Evolutionary conservation across 53 echinoderm and acorn worm species (phyloP), one percentile per base, ranked within the genome.

Genomic region (Zoroaster sp.): DNA sequence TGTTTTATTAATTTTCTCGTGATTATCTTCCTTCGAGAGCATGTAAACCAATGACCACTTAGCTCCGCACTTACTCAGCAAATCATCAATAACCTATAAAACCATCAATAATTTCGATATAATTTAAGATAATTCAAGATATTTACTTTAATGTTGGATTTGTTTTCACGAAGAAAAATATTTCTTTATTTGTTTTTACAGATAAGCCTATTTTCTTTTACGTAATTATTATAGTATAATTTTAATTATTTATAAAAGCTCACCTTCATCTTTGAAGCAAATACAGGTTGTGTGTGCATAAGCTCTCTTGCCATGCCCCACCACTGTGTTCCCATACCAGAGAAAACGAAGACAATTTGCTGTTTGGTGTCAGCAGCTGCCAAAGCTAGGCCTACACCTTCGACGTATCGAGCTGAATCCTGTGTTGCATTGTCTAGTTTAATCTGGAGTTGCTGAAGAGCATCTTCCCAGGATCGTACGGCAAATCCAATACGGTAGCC

Each of bases 281-380:
- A 99, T 44, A 93, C 81, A 5, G 93, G 93, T 72, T 95, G 94
- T 37, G 94, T 93, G 53, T 94, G 83, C 92, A 96, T 94, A 17
- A 99, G 92, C 42, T 99, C 94, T 72, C 96, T 91, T 30, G 99
- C 96, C 96, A 99, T 99, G 8, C 96, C 99, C 99, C 99, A 99
- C 99, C 99, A 99, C 86, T 98, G 99, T 1, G 96, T 89, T 43
- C 99, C 99, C 96, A 99, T 99, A 4, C 99, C 96, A 67, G 94
- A 81, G 90, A 99, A 99, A 39, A 96, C 94, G 45, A 99, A 99
- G 49, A 96, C 99, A 52, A 99, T 78, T 39, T 93, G 89, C 68
- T 96, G 93, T 31, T 80, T 79, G 40, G 32, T 88, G 87, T 89
- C 83, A 15, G 93, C 90, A 6, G 90, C 96, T 1, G 92, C 91